phyloP scores from a whole-genome alignment of 2,113 vertebrate genomes.

The Heterotis niloticus region DNA sequence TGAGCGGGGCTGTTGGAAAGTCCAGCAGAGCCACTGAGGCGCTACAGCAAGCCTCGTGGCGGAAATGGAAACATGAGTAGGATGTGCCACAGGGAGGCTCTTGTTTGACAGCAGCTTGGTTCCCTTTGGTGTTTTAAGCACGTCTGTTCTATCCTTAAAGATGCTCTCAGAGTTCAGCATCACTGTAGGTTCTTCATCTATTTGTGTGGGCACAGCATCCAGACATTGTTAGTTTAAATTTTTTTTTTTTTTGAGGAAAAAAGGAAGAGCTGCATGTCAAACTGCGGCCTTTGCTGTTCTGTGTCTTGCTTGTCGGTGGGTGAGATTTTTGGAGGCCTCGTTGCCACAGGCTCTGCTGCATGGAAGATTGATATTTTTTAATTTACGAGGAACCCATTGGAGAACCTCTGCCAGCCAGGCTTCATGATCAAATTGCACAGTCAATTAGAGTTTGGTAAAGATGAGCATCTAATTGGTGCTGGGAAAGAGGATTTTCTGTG shows the following conservation, averaged over 20 bases:
- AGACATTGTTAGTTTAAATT: slow-evolving; percentile 3
- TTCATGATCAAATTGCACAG: slow-evolving; percentile 48
- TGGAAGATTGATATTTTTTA: slow-evolving; percentile 58
- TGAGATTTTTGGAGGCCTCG: not conserved
- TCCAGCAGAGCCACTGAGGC: not conserved
- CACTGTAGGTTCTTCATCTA: not conserved
- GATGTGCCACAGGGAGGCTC: slow-evolving; percentile 16
- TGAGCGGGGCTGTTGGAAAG: not conserved
- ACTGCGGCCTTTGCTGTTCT: not conserved
- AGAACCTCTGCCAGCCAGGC: slow-evolving; percentile 42
- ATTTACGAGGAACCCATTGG: slow-evolving; percentile 57
- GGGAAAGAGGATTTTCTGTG: slow-evolving; percentile 50
- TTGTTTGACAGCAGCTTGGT: slow-evolving; percentile 26
- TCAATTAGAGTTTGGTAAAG: slow-evolving; percentile 53
- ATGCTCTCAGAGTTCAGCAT: slow-evolving; percentile 10
- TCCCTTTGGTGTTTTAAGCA: slow-evolving; percentile 26
- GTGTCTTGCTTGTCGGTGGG: not conserved
- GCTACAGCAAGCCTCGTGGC: not conserved
- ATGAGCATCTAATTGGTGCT: slow-evolving; percentile 54
- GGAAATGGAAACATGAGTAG: slow-evolving; percentile 19
- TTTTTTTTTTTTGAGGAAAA: not conserved
- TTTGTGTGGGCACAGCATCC: not conserved
- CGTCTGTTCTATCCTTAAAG: slow-evolving; percentile 21
- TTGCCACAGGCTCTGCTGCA: slow-evolving; percentile 19
- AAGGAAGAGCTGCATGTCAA: not conserved